Base-by-base conservation (phyloP, 2,888 invertebrate species). In the Erebia palarica region DNA sequence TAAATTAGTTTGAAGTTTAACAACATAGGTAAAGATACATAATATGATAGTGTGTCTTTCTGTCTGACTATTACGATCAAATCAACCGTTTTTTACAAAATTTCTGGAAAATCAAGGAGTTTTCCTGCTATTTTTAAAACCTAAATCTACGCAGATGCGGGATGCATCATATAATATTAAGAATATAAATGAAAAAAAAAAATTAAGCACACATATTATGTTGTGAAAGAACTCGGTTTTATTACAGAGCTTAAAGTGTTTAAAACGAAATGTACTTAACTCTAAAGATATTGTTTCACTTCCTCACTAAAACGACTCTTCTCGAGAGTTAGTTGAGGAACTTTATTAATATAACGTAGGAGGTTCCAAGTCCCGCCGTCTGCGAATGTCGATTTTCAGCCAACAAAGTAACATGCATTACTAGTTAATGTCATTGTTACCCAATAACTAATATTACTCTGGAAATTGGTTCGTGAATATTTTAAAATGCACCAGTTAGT, bases 291-390 rank as follows among this genome's bases (percentile, higher is more conserved):
- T 72, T 76, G 60, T 71, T 60, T 60, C 70, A 60, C 74, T 66
- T 59, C 59, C 60, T 67, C 47, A 71, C 68, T 73, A 69, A 70
- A 75, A 71, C 69, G 64, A 69, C 70, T 73, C 70, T 59, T 64
- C 65, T 59, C 66, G 64, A 59, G 70, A 71, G 66, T 65, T 58
- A 72, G 71, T 73, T 70, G 77, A 78, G 76, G 82, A 85, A 85
- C 83, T 83, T 83, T 84, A 81, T 84, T 85, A 85, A 83, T 83
- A 84, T 80, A 75, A 76, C 75, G 70, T 69, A 73, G 69, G 47
- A 72, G 72, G 70, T 74, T 71, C 58, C 58, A 44, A 63, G 61
- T 66, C 65, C 71, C 68, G 63, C 71, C 68, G 63, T 71, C 71
- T 71, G 63, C 59, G 68, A 71, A 68, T 71, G 72, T 72, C 70